Conservation (phyloP, 2,888 invertebrate species). For the Drosophila infuscata region DNA sequence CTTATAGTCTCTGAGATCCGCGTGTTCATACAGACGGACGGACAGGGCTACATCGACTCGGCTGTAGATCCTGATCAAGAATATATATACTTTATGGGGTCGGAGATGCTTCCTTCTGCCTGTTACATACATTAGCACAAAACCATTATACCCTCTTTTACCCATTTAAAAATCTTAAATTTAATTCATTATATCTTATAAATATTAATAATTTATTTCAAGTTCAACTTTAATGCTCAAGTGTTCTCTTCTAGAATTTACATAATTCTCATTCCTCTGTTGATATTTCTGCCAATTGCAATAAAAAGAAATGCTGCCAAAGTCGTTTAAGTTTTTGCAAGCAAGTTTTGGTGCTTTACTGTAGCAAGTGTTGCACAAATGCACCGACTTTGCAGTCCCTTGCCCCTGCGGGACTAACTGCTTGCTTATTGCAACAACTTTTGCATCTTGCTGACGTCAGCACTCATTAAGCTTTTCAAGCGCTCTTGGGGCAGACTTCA, state of each 20-base stretch:
- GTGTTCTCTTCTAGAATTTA: neutral
- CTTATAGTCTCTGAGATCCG: too few species aligned
- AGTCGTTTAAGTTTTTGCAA: constrained; percentile 22
- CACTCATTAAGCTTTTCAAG: constrained; percentile 50
- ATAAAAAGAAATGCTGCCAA: constrained; percentile 13
- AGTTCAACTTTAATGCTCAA: neutral
- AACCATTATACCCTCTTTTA: too few species aligned
- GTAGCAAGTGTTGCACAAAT: neutral
- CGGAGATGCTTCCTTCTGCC: too few species aligned
- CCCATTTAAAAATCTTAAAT: neutral
- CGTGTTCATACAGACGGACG: too few species aligned
- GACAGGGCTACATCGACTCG: too few species aligned
- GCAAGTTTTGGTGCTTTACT: neutral
- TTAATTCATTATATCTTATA: neutral
- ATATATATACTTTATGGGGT: too few species aligned
- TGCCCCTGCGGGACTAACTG: neutral
- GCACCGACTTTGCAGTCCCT: neutral
- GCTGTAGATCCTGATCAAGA: too few species aligned
- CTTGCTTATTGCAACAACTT: constrained; percentile 40
- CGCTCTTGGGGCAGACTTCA: neutral
- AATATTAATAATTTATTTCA: neutral
- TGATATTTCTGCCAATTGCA: constrained; percentile 2
- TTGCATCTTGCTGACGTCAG: constrained; percentile 40
- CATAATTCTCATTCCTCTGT: neutral
- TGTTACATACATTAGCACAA: too few species aligned